Percentiles rank a stretch among this genome's conserved stretches.
phyloP scores from a whole-genome alignment of 2,888 invertebrate genomes.

The Microplitis deprimator region DNA sequence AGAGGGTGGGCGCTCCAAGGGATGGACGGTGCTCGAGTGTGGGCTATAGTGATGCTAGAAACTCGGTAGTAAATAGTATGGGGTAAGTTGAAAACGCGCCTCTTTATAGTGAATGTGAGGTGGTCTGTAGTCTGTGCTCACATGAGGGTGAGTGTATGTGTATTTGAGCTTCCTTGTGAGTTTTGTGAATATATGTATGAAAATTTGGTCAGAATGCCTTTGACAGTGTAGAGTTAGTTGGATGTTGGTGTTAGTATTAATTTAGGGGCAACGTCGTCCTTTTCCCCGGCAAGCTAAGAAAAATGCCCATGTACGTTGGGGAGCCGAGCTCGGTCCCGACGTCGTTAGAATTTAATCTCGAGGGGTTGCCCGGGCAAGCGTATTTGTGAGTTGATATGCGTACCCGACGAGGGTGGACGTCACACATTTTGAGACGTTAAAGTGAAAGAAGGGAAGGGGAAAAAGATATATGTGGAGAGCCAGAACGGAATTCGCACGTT shows the following conservation, averaged over 20 bases:
- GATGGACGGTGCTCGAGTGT: constrained; percentile 41
- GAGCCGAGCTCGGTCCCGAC: constrained; percentile 44
- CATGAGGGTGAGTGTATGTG: constrained; percentile 1
- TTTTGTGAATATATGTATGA: constrained; percentile 16
- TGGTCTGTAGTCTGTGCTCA: constrained; percentile 32
- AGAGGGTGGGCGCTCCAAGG: constrained; percentile 51
- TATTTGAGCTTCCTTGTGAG: constrained; percentile 45
- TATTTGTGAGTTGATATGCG: constrained; percentile 47
- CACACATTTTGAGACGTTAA: constrained; percentile 44
- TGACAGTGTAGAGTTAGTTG: constrained; percentile 32
- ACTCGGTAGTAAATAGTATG: constrained; percentile 47
- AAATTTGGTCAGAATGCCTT: constrained; percentile 18
- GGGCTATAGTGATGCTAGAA: constrained; percentile 41
- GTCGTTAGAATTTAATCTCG: constrained; percentile 69
- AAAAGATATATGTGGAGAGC: constrained; percentile 4
- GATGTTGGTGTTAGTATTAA: constrained; percentile 63
- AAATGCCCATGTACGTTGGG: constrained; percentile 59
- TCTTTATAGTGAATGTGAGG: constrained; percentile 46
- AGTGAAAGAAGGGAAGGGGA: constrained; percentile 33
- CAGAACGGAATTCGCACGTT: constrained; percentile 33
- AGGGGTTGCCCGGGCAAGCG: constrained; percentile 42
- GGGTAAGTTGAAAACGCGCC: constrained; percentile 41
- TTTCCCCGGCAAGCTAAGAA: constrained; percentile 65
- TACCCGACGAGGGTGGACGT: constrained; percentile 40
- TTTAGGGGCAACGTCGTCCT: constrained; percentile 60